These are phyloP conservation scores for Acholoe squamosa DNA, from an alignment of 2,888 invertebrate species.

Conservation along the genomic window DNA sequence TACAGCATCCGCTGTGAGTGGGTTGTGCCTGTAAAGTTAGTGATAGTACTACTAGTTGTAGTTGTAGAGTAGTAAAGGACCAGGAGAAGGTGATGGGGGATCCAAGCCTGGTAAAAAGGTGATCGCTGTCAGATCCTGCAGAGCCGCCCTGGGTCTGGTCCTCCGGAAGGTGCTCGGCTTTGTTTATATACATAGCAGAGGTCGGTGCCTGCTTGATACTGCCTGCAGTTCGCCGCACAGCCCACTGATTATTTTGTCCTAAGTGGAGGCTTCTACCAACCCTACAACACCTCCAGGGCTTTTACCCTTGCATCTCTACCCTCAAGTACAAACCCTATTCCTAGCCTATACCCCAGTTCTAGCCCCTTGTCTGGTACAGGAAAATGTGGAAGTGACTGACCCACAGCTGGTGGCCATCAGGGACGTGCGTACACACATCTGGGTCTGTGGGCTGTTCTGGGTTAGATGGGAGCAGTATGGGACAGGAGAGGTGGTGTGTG, in stretches of 20 bases:
- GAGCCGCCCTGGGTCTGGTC: neutral
- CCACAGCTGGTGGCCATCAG: neutral
- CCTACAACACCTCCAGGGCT: neutral
- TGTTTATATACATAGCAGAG: conserved; percentile 55
- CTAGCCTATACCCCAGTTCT: neutral
- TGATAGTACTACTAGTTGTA: neutral
- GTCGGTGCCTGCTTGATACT: conserved; percentile 2
- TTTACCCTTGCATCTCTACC: neutral
- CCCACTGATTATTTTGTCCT: conserved; percentile 31
- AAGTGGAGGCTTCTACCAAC: conserved; percentile 25
- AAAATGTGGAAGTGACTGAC: neutral
- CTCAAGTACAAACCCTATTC: neutral
- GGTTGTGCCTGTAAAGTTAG: neutral
- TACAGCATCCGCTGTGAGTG: neutral
- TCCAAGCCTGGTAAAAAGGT: neutral
- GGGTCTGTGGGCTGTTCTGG: neutral
- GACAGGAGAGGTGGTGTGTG: neutral
- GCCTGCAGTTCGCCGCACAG: neutral
- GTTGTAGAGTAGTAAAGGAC: neutral
- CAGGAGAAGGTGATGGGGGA: neutral
- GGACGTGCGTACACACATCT: neutral
- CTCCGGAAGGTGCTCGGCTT: conserved; percentile 29
- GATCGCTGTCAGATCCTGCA: neutral
- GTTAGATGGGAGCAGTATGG: neutral
- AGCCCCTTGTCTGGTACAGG: neutral